Base-by-base conservation (phyloP, 2,113 vertebrate species). In the Aptenodytes patagonicus region DNA sequence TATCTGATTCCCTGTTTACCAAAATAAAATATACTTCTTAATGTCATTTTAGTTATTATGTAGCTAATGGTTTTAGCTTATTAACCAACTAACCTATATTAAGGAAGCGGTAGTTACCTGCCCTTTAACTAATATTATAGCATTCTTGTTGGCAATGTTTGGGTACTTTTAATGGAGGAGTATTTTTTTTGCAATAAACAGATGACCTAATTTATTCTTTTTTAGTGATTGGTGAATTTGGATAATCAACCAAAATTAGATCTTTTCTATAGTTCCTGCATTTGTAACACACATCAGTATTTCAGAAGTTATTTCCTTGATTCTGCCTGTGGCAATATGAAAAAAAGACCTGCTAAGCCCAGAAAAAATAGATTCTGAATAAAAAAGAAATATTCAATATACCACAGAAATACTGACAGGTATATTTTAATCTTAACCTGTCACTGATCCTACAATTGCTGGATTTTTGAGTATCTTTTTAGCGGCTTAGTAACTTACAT, bases 11-110 rank as follows among this genome's bases (percentile, higher is more conserved):
- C 92, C 94, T 75, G 87, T 96, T 96, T 97, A 80, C 88, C 82
- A 92, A 97, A 90, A 87, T 89, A 95, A 96, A 96, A 97, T 97
- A 97, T 83, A 96, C 94, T 95, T 88, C 95, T 97, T 97, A 96
- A 96, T 97, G 77, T 89, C 78, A 96, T 94, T 97, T 84, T 76
- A 79, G 91, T 92, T 94, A 80, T 91, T 83, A 85, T 76, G 69
- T 66, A 95, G 62, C 61, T 92, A 90, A 89, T 89, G 65, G 29
- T 92, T 97, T 97, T 95, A 89, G 34, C 71, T 96, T 73, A 83
- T 89, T 86, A 96, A 96, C 78, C 83, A 86, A 60, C 79, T 95
- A 95, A 90, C 47, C 61, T 84, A 9, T 79, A 66, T 96, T 92
- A 95, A 88, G 58, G 46, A 90, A 94, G 34, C 34, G 90, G 76